Evolutionary conservation across 2,113 vertebrate species (phyloP), one percentile per base, ranked within the genome.

Genomic region (Aphyosemion australe): DNA sequence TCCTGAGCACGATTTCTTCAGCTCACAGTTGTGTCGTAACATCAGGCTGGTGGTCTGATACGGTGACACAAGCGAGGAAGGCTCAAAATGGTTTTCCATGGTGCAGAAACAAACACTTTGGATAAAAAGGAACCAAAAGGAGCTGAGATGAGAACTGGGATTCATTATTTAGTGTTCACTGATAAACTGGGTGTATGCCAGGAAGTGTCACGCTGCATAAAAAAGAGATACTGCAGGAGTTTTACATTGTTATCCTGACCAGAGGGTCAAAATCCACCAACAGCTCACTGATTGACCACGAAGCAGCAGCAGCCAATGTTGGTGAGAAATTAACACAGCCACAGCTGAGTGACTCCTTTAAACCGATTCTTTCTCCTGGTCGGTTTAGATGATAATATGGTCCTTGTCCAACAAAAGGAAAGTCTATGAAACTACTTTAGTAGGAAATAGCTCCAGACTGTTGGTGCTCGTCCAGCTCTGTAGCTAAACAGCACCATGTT

Each of bases 241-340:
- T 47, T 50, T 46, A 52, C 8, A n/a, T n/a, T n/a, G 61, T 66
- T 59, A 18, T 3, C 37, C 18, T 34, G 65, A 41, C 46, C 65
- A 7, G 2, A 6, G 52, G 82, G 76, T 82, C 78, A 84, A 79
- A 88, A 46, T 84, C 65, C 82, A 78, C n/a, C 31, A 42, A 20
- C 13, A 15, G 31, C 61, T 77, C 62, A 19, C 69, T 62, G 70
- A 86, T 50, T 55, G 61, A 62, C 70, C 79, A 10, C 34, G 1
- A 37, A 7, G 77, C 69, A 32, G 42, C 2, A 2, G 45, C 46
- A 56, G 78, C 48, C 0, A 31, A 48, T 32, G 15, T 46, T 21
- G 20, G 45, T 14, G 69, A 54, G 65, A 57, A 76, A 82, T 82
- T 52, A 69, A 41, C 78, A 69, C 65, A 78, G 78, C 76, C 75